Evolutionary conservation across 1,140 invertebrate genomes (phyloP), one percentile per base, ranked within the genome.

Genomic region (Conus ventricosus): DNA sequence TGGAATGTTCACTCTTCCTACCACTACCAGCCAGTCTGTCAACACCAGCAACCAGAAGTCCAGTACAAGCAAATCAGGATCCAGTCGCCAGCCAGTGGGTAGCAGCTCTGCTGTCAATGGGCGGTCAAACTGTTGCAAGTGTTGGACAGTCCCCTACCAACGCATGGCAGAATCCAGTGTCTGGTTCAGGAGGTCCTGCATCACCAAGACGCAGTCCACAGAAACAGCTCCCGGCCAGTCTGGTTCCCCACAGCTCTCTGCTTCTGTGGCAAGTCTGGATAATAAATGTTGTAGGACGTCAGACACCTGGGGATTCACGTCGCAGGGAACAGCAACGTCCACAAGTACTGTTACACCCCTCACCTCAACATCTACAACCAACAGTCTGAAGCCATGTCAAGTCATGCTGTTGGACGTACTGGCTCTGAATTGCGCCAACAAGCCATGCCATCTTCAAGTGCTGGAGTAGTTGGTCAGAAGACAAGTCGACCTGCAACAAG

Each of bases 191-290:
- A n/a, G 84, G 76, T n/a, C 90, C 90, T 5, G 27, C 90, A n/a
- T 91, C 90, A 6, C 90, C 90, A 76, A 85, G 90, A 27, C 87
- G 90, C 83, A 91, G 90, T 53, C 90, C 90, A n/a, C 90, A 90
- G 88, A 91, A 91, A 86, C 90, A 91, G 54, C 78, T 91, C 54
- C 57, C 83, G 13, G 23, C 80, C 8, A 78, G 67, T 82, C 39
- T 67, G 5, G 17, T 25, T 7, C 60, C 27, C 60, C 63, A 75
- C 15, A 55, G 57, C 51, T 81, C 84, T 15, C 39, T 4, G 84
- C 86, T 20, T n/a, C 87, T 60, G 27, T 0, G 5, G 71, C 27
- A 4, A 60, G 53, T 67, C 80, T 13, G 85, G 76, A 54, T n/a
- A 76, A 20, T 20, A 91, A 91, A 67, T n/a, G 71, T 23, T 15